Base-by-base conservation (phyloP, 2,888 invertebrate species). In the Mayetiola destructor region DNA sequence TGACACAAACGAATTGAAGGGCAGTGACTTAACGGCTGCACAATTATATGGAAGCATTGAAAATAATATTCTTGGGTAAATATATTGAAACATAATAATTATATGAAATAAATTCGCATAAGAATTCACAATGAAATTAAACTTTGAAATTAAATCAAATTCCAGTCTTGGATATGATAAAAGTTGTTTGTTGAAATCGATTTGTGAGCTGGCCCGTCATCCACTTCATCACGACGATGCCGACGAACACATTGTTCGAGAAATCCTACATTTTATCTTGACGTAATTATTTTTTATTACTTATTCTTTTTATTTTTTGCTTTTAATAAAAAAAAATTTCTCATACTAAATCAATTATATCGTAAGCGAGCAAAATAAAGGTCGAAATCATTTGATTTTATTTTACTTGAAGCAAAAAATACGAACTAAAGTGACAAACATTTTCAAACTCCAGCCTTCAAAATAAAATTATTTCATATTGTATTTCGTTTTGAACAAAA, bases 91-190 rank as follows among this genome's bases (percentile, higher is more conserved):
- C 10, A n/a, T 12, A 18, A n/a, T 55, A 12, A 5, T 27, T 10
- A 21, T 53, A 12, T 14, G 8, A 27, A 29, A 52, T 6, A 10
- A 48, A 16, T 42, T 23, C 12, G 9, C 10, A 2, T 16, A n/a
- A 27, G 16, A 29, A 18, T 53, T 32, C 23, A 30, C 18, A 52
- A 52, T 52, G 8, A 29, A 10, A 29, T 56, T 53, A 57, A 54
- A 21, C 48, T 39, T 23, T 48, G 35, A 73, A 72, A 18, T 68
- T n/a, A n/a, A n/a, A n/a, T n/a, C n/a, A n/a, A n/a, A n/a, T n/a
- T n/a, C n/a, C n/a, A 83, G 85, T 21, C 77, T 77, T 58, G 83
- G 83, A 2, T 75, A 77, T 61, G 76, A 80, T 61, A 85, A 84
- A 1, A 78, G 76, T n/a, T 86, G 85, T 64, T 71, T 85, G n/a